A percentile compares a stretch with the other conserved stretches of the same genome.
Evolutionary conservation across 2,113 vertebrate genomes (phyloP).

Genomic region (Semnornis frantzii): DNA sequence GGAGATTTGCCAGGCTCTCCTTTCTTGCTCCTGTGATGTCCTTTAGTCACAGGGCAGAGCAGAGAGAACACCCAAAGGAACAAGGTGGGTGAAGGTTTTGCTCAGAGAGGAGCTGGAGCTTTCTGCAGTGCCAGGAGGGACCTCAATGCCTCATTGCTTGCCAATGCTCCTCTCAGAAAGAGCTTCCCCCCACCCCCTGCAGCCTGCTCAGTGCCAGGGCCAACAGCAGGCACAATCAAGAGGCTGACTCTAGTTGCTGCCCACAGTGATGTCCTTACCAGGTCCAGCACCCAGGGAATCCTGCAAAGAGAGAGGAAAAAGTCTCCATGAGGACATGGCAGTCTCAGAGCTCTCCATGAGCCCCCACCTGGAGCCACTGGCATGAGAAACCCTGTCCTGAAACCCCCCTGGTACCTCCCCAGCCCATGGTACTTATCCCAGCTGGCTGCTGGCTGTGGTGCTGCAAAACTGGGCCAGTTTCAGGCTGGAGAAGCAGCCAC

Average conservation of each 20-base stretch:
- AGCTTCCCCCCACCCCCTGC: not conserved
- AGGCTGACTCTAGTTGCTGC: not conserved
- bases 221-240: not conserved
- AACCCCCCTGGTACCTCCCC: not conserved
- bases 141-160: accelerated
- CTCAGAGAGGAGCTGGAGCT: not conserved
- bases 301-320: slow-evolving; percentile 55
- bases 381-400: not conserved
- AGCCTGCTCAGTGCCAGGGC: accelerated
- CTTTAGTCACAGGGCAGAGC: accelerated
- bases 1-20: not conserved
- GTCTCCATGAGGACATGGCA: not conserved
- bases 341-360: accelerated
- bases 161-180: not conserved
- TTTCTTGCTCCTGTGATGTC: accelerated
- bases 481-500: not conserved
- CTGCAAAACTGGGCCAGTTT: not conserved
- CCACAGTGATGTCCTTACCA: slow-evolving; percentile 61
- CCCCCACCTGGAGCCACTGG: accelerated
- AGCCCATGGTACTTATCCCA: accelerated
- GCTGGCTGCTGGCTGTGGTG: not conserved
- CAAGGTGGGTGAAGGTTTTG: accelerated
- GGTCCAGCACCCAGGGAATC: slow-evolving; percentile 67
- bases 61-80: not conserved
- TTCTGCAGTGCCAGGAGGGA: not conserved